A percentile compares a stretch with the other conserved stretches of the same genome.
These are phyloP conservation scores for Nesometra sesokonis DNA, from an alignment of 35 echinoderm and acorn worm species.

Conservation along the genomic window DNA sequence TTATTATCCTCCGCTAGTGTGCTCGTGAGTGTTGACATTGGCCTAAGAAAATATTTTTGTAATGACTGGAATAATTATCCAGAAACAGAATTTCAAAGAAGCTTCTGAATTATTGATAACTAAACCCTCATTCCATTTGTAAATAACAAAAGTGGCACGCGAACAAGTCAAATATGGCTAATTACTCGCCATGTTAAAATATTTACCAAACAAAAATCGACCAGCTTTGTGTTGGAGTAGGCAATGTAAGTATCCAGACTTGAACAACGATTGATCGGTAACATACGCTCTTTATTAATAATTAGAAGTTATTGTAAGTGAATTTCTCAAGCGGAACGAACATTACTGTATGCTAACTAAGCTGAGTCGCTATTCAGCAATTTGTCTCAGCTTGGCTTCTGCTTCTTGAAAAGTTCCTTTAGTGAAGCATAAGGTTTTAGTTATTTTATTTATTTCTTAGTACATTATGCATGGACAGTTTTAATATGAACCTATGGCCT, in stretches of 20 bases:
- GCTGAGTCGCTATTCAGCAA: no score
- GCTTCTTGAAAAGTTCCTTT: no score
- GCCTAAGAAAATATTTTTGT: background rate
- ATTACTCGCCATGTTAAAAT: background rate
- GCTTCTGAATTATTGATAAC: background rate
- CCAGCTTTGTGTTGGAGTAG: background rate
- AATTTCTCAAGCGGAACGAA: background rate
- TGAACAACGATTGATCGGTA: background rate
- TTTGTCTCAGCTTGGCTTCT: no score
- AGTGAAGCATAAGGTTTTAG: no score
- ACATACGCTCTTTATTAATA: conserved; percentile 1
- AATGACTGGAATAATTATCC: background rate
- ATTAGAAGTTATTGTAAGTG: background rate
- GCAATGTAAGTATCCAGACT: background rate
- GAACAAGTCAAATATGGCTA: background rate
- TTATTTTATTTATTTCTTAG: no score
- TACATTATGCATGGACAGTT: no score
- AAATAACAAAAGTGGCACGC: background rate
- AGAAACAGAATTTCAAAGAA: background rate
- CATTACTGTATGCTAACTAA: no score
- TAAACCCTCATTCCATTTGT: background rate
- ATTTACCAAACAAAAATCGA: background rate
- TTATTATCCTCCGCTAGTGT: no score
- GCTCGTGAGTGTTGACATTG: no score
- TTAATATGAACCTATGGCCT: no score